Base-by-base conservation (phyloP, 2,113 vertebrate genomes). In the Phylloscopus whistleri region DNA sequence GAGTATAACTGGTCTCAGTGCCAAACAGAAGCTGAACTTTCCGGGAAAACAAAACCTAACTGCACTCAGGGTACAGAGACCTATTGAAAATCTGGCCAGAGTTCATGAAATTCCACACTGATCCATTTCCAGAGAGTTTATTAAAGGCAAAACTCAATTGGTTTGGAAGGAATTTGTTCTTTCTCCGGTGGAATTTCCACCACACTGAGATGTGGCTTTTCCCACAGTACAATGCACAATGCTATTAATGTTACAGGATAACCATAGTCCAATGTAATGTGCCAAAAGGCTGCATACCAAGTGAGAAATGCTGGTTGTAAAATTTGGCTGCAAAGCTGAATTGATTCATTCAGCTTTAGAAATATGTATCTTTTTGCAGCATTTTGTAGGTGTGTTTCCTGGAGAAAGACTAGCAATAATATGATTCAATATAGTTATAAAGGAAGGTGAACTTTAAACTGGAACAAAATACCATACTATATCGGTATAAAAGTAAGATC, bases 311-410 rank as follows among this genome's bases (percentile, higher is more conserved):
- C 9, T 72, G 37, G 39, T 63, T 94, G 24, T 51, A 81, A 64
- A 31, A 92, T 64, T 78, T 73, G 58, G 56, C 66, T 88, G 81
- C 74, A 96, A 91, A 91, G 37, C 12, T 79, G 59, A 96, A 93
- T 82, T 87, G 88, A 91, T 93, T 94, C 72, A 84, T 95, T 78
- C 26, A 96, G 73, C 60, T 93, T 91, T 90, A 91, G 52, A 97
- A 94, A 89, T 82, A 51, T 37, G 3, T 20, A 59, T 56, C 30
- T 21, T 77, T 72, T 73, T 92, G 41, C 73, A 96, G 68, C 4
- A 53, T 83, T 75, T 74, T 86, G 9, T 78, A 84, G 37, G 35
- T 80, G 22, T 79, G 73, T 17, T 56, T 86, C 21, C 30, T 51
- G 13, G 21, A 20, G 62, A 83, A 85, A 90, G 28, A 73, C 80